Base-by-base conservation (phyloP, 2,113 vertebrate genomes). In the Trematomus loennbergii region DNA sequence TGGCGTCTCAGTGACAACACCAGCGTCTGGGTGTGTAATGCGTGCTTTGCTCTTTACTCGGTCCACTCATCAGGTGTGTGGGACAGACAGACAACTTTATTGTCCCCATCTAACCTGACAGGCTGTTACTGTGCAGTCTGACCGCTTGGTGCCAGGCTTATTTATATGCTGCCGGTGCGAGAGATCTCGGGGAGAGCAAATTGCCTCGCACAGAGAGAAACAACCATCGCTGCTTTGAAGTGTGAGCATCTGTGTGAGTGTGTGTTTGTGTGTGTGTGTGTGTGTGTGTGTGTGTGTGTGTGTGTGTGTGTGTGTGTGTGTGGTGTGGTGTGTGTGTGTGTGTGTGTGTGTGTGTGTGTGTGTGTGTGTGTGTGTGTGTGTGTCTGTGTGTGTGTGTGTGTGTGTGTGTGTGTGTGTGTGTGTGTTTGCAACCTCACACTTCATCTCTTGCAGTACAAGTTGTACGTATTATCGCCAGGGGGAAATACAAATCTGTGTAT, bases 131-230 rank as follows among this genome's bases (percentile, higher is more conserved):
- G 83, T 83, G 87, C 6, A 57, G 82, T 72, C 83, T 70, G 87
- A 78, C 89, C 77, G 43, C 79, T 78, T 48, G 65, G 75, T 85
- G 89, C 85, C 88, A 83, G 84, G 25, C 91, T 93, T 91, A 91
- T 94, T 94, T 92, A 92, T 93, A 93, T 92, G 89, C 93, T 88
- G 88, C 70, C 25, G 74, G 88, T 73, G 90, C 85, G 72, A 78
- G 80, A 89, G 78, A 91, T 89, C 90, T 86, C 77, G 73, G 69
- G 79, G 78, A 89, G 83, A 83, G 89, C 86, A 91, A 92, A 92
- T 88, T 91, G 89, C 88, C 89, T 92, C 65, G 79, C 84, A 61
- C 74, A 81, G 81, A 83, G 76, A 83, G 76, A 84, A 82, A 82
- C 78, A 86, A 84, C 77, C 75, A 90, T 91, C 84, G 57, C 48